phyloP scores from a whole-genome alignment of 2,797 vertebrate genomes.

The Epinephelus malabaricus region DNA sequence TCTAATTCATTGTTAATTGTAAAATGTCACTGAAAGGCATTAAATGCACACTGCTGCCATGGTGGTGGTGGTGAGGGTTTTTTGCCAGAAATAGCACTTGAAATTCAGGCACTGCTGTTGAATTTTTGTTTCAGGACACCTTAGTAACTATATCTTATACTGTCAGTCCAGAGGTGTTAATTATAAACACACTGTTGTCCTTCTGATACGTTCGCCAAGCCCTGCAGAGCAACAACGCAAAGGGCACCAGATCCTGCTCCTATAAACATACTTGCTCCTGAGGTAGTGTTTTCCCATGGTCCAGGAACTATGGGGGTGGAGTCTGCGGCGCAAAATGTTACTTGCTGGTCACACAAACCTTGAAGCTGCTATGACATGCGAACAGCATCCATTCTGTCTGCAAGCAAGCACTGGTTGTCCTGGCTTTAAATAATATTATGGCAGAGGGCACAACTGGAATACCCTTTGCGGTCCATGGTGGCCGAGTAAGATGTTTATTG shows the following conservation, averaged over 20 bases:
- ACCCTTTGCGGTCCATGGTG: background rate
- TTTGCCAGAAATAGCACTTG: background rate
- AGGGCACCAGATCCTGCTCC: background rate
- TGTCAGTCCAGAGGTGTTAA: background rate
- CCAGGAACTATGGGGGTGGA: constrained; percentile 8
- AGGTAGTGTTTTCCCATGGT: constrained; percentile 3
- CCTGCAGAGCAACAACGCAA: constrained; percentile 13
- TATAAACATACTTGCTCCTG: constrained; percentile 3
- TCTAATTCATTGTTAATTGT: background rate
- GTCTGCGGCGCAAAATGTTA: constrained; percentile 20
- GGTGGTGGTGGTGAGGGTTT: background rate
- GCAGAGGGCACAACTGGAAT: background rate
- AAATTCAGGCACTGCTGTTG: background rate
- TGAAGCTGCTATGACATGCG: constrained; percentile 3
- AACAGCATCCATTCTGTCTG: constrained; percentile 24
- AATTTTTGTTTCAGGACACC: background rate
- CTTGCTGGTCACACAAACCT: constrained; percentile 13
- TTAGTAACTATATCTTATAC: background rate
- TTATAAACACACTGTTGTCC: background rate
- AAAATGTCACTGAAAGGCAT: background rate
- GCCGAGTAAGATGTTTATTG: background rate
- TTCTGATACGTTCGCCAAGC: background rate
- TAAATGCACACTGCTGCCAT: background rate
- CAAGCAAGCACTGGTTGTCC: background rate
- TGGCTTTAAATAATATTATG: constrained; percentile 2